Evolutionary conservation across 1,140 invertebrate species (phyloP).

Genomic region (Matsumurasca onukii): DNA sequence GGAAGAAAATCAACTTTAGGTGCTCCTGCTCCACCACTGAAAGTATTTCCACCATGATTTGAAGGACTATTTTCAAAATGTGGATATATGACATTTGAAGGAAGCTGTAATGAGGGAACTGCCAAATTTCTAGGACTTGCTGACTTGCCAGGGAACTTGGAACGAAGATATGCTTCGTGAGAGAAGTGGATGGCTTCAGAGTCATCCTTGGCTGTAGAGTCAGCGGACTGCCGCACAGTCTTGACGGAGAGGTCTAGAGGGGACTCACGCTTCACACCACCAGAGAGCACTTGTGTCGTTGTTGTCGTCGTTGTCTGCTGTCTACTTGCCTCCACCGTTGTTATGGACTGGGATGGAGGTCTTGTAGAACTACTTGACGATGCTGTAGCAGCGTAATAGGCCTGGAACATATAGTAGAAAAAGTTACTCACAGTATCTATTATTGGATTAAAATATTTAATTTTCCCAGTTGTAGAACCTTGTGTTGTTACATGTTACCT

Average conservation of each 20-base stretch:
- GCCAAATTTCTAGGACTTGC: constrained; percentile 10
- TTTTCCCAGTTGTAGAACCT: too few species aligned
- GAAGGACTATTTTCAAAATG: constrained; percentile 41
- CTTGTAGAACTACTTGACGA: constrained; percentile 29
- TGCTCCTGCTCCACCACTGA: constrained; percentile 50
- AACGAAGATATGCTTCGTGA: constrained; percentile 22
- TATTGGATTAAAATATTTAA: too few species aligned
- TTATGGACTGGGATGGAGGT: constrained; percentile 10
- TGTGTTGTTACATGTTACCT: too few species aligned
- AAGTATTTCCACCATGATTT: constrained; percentile 33
- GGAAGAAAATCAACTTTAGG: constrained; percentile 71
- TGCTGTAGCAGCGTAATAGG: constrained; percentile 23
- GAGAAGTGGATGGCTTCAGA: constrained; percentile 16
- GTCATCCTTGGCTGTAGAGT: constrained; percentile 68
- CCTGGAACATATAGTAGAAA: constrained; percentile 21
- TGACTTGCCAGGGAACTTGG: constrained; percentile 23
- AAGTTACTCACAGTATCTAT: too few species aligned
- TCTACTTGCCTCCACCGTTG: constrained; percentile 11
- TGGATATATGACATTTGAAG: constrained; percentile 41
- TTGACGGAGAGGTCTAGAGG: constrained; percentile 83
- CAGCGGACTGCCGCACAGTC: constrained; percentile 79
- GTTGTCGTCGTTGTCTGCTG: constrained; percentile 26
- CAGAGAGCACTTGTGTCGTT: constrained; percentile 30
- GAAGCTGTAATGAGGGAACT: constrained; percentile 37
- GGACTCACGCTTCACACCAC: constrained; percentile 63